Evolutionary conservation across 2,888 invertebrate species (phyloP).

Genomic region (Aporophyla lueneburgensis): DNA sequence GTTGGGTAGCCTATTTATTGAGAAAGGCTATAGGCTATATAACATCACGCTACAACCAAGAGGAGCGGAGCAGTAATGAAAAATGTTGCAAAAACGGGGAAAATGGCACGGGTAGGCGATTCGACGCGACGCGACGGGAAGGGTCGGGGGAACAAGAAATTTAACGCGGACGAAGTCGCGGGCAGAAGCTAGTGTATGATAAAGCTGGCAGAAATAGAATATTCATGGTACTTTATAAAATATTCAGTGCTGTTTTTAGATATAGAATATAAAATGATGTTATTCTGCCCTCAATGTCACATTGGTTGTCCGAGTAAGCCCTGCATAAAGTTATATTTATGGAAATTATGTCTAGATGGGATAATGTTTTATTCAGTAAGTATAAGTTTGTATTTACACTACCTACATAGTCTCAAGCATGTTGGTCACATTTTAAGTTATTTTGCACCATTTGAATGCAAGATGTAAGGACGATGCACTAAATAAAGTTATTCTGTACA

Average conservation of each 20-base stretch:
- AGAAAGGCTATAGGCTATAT: too few species aligned
- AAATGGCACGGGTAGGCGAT: too few species aligned
- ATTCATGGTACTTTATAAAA: slow-evolving; percentile 24
- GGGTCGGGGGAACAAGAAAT: too few species aligned
- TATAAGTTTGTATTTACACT: slow-evolving; percentile 6
- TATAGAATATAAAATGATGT: slow-evolving; percentile 17
- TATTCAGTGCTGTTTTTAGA: slow-evolving; percentile 25
- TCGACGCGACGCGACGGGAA: too few species aligned
- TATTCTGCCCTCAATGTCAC: slow-evolving; percentile 23
- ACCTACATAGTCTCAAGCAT: slow-evolving; percentile 4
- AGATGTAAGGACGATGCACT: background rate
- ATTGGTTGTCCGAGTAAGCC: slow-evolving; percentile 2
- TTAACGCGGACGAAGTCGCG: too few species aligned
- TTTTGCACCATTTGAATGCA: background rate
- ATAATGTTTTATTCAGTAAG: slow-evolving; percentile 35
- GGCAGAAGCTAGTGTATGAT: too few species aligned
- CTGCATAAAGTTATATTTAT: slow-evolving; percentile 20
- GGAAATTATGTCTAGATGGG: slow-evolving; percentile 19
- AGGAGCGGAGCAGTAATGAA: too few species aligned
- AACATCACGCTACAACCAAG: too few species aligned
- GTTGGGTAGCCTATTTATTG: too few species aligned
- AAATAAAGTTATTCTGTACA: background rate
- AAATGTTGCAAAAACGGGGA: too few species aligned
- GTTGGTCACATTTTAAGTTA: slow-evolving; percentile 11
- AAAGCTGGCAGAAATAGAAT: slow-evolving; percentile 5